Conservation (phyloP, 92 coral and sea anemone genomes). For the Epizoanthus illoricatus region DNA sequence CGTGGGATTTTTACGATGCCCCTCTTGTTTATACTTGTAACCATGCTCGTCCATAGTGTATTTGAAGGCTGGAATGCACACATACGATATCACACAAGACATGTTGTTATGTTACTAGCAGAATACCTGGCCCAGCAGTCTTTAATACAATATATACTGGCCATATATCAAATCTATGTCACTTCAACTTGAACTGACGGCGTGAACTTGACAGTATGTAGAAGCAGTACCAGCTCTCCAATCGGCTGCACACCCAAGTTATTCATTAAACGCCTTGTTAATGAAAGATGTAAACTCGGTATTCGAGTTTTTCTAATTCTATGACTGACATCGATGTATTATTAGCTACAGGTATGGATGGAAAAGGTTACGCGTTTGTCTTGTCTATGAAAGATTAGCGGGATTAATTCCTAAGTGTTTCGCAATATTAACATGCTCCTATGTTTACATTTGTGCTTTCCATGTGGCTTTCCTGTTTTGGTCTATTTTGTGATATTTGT, state of each 20-base stretch:
- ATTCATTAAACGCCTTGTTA: constrained; percentile 34
- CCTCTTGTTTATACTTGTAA: neutral
- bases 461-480: constrained; percentile 39
- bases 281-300: constrained; percentile 16
- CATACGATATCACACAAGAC: neutral
- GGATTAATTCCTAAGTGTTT: constrained; percentile 21
- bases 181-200: neutral
- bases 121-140: too few relatives aligned
- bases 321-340: constrained; percentile 31
- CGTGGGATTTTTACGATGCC: neutral
- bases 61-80: neutral
- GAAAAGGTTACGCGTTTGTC: constrained; percentile 29
- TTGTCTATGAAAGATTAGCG: constrained; percentile 35
- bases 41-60: neutral
- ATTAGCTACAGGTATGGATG: constrained; percentile 1
- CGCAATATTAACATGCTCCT: constrained; percentile 13
- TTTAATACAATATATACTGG: too few relatives aligned
- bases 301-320: neutral
- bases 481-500: constrained; percentile 6
- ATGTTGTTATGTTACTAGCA: neutral
- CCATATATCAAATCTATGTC: neutral
- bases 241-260: neutral
- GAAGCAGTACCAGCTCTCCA: neutral
- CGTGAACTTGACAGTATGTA: constrained; percentile 12
- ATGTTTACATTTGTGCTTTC: constrained; percentile 31